Evolutionary conservation across 1,140 invertebrate species (phyloP).

Genomic region (Aphis craccivora): DNA sequence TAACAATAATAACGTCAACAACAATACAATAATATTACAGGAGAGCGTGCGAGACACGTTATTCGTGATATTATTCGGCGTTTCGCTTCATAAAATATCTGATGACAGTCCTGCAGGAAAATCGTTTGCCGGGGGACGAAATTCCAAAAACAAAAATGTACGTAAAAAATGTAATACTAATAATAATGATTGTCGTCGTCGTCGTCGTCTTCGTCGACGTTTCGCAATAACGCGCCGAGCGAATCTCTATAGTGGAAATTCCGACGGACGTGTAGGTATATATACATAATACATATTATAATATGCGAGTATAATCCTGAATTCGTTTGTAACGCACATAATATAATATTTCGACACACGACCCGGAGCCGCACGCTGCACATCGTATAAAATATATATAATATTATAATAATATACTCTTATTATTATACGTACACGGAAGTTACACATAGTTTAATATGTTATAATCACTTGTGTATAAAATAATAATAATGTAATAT

Average conservation of each 20-base stretch:
- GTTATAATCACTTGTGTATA: too few species aligned
- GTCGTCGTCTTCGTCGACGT: background rate
- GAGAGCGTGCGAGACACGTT: background rate
- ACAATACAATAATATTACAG: background rate
- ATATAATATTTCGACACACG: too few species aligned
- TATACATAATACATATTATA: background rate
- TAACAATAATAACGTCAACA: too few species aligned
- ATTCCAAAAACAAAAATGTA: background rate
- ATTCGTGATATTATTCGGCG: background rate
- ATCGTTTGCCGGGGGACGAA: background rate
- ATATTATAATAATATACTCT: too few species aligned
- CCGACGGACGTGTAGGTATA: background rate
- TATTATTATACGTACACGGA: too few species aligned
- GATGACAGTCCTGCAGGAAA: background rate
- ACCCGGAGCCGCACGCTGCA: background rate
- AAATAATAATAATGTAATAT: too few species aligned
- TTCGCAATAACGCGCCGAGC: background rate
- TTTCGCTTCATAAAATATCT: background rate
- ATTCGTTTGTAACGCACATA: too few species aligned
- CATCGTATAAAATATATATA: background rate
- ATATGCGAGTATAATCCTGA: too few species aligned
- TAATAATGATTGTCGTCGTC: background rate
- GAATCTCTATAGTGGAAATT: background rate
- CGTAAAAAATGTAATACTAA: background rate
- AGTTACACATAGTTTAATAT: too few species aligned